A percentile compares a stretch with the other conserved stretches of the same genome.
Evolutionary conservation across 2,888 invertebrate genomes (phyloP).

Genomic region (Lasioglossum lativentre): DNA sequence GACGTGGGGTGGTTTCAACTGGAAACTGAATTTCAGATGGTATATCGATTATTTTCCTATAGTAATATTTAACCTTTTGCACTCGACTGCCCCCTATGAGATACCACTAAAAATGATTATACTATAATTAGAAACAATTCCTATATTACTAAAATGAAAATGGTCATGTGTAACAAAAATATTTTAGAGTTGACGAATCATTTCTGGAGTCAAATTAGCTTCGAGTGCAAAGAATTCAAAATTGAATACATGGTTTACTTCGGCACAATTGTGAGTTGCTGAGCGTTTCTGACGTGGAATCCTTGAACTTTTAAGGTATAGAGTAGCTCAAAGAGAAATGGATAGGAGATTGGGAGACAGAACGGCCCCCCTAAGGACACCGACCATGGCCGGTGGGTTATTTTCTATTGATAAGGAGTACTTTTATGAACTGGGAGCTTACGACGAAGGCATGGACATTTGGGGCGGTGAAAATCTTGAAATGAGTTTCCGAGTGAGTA

Average conservation of each 20-base stretch:
- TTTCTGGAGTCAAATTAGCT: too few relatives aligned
- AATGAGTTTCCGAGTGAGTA: slow-evolving; percentile 96
- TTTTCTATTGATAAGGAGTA: slow-evolving; percentile 98
- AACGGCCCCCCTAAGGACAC: slow-evolving; percentile 96
- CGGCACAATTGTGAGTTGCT: neutral
- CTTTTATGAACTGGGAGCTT: slow-evolving; percentile 98
- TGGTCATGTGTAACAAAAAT: too few relatives aligned
- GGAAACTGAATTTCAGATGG: slow-evolving; percentile 99
- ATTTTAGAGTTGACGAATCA: too few relatives aligned
- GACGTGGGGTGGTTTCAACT: slow-evolving; percentile 99
- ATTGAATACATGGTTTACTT: neutral
- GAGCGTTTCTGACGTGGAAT: neutral
- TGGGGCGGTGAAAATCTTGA: slow-evolving; percentile 99
- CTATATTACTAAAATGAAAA: too few relatives aligned
- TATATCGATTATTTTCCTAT: slow-evolving; percentile 76
- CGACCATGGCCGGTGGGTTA: slow-evolving; percentile 99
- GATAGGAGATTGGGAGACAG: slow-evolving; percentile 96
- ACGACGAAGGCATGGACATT: slow-evolving; percentile 99
- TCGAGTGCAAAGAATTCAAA: too few relatives aligned
- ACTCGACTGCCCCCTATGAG: too few relatives aligned
- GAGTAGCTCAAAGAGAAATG: slow-evolving; percentile 99
- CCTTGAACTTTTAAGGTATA: slow-evolving; percentile 89
- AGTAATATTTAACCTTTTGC: too few relatives aligned
- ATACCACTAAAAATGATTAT: too few relatives aligned
- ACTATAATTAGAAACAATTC: too few relatives aligned